Evolutionary conservation across 35 echinoderm and acorn worm species (phyloP).

Genomic region (Lytechinus pictus): DNA sequence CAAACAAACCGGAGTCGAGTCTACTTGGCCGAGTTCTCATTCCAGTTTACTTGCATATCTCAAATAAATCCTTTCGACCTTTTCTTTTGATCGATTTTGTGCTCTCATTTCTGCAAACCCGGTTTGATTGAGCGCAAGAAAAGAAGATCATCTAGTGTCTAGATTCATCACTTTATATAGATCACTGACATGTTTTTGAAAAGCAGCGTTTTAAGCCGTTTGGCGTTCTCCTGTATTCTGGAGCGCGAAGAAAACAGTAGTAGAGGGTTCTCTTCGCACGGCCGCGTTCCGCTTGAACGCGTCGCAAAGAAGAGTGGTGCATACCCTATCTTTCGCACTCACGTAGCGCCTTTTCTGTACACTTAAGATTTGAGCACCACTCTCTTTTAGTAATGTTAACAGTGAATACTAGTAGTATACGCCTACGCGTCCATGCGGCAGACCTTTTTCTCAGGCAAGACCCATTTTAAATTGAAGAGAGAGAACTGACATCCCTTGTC

Average conservation of each 20-base stretch:
- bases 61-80: neutral
- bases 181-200: neutral
- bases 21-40: slow-evolving; percentile 16
- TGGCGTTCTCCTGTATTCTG: neutral
- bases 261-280: neutral
- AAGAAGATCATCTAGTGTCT: neutral
- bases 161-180: slow-evolving; percentile 6
- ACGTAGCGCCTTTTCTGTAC: neutral
- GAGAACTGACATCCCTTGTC: neutral
- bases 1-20: neutral
- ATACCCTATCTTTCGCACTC: neutral
- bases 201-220: slow-evolving; percentile 10
- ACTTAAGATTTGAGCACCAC: neutral
- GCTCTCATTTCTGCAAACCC: slow-evolving; percentile 12
- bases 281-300: neutral
- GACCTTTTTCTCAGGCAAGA: neutral
- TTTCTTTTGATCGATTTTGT: neutral
- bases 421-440: neutral
- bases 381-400: neutral
- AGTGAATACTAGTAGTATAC: neutral
- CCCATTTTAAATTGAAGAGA: neutral
- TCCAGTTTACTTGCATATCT: neutral
- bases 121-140: neutral
- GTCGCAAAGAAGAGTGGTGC: neutral
- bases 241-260: neutral